Conservation (phyloP, 2,113 vertebrate species). For the Petromus typicus region DNA sequence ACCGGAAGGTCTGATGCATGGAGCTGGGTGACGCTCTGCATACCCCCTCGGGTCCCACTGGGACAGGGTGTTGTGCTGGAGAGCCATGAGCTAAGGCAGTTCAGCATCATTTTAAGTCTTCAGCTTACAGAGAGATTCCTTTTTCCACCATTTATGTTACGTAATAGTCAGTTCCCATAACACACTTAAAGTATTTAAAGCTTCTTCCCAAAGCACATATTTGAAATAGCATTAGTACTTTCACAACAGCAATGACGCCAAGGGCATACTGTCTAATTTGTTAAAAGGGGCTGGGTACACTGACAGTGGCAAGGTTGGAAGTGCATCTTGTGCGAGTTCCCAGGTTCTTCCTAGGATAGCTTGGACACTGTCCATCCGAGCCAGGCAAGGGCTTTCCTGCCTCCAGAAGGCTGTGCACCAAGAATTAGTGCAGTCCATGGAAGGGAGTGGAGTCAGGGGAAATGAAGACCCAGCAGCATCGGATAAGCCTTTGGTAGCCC, state of each 20-base stretch:
- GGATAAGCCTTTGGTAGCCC: neutral
- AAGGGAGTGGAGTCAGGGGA: no score
- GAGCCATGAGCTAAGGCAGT: neutral
- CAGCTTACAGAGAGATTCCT: neutral
- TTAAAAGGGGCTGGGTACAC: accelerated
- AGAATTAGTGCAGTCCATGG: neutral
- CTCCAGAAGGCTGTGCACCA: neutral
- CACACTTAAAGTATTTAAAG: neutral
- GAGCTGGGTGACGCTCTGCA: accelerated
- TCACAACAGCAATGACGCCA: accelerated
- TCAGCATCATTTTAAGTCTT: neutral
- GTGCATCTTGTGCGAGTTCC: no score
- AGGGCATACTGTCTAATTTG: accelerated
- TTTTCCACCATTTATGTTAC: neutral
- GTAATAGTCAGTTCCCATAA: neutral
- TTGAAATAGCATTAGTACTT: neutral
- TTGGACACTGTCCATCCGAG: neutral
- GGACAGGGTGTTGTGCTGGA: accelerated
- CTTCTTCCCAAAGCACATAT: neutral
- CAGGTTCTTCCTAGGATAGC: neutral
- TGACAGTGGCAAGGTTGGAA: accelerated
- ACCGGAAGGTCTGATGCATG: accelerated
- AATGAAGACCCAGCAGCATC: accelerated
- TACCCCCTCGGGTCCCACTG: accelerated
- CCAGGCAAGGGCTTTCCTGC: no score